Evolutionary conservation across 92 coral and sea anemone species (phyloP), one percentile per base, ranked within the genome.

Genomic region (Porites lobata): DNA sequence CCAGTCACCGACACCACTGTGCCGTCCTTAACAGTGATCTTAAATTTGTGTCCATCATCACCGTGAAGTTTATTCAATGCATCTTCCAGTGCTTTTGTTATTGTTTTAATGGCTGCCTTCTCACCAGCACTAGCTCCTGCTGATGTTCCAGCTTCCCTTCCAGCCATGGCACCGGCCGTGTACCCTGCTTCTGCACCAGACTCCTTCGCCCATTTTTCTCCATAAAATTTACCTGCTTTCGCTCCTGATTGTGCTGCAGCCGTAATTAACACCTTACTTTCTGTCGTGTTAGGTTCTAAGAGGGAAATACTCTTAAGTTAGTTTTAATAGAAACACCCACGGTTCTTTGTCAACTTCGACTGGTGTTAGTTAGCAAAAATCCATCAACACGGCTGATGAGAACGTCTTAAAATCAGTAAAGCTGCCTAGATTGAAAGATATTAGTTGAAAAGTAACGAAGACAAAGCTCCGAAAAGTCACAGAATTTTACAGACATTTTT

Each of bases 101-200:
- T 82, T 20, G 50, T 68, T 15, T 52, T 38, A 4, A 59, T 38
- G 18, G 86, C 86, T 10, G 86, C 86, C 7, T 54, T 82, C 20
- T 47, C 86, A 13, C 86, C 86, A 9, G 86, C 86, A 17, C 66
- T 47, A 0, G 92, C 89, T 1, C 90, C 98, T 14, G 95, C 94
- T 9, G 53, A 69, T 1, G 95, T 93, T 32, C 91, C 93, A 17
- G 89, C 88, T 57, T 69, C 68, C 75, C n/a, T 20, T 20, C 94
- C 94, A 15, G 88, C 91, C 32, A 58, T 17, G 50, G 91, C 91
- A 17, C 94, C 94, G 59, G 94, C 94, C 54, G 81, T 91, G 51
- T 91, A 93, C 26, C 91, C 93, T 13, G 89, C 81, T 29, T 89
- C 71, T 61, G 76, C 58, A 2, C 94, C 94, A 47, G 75, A 29